Evolutionary conservation across 2,797 vertebrate genomes (phyloP), one percentile per base, ranked within the genome.

Genomic region (Sebastes wilsoni): DNA sequence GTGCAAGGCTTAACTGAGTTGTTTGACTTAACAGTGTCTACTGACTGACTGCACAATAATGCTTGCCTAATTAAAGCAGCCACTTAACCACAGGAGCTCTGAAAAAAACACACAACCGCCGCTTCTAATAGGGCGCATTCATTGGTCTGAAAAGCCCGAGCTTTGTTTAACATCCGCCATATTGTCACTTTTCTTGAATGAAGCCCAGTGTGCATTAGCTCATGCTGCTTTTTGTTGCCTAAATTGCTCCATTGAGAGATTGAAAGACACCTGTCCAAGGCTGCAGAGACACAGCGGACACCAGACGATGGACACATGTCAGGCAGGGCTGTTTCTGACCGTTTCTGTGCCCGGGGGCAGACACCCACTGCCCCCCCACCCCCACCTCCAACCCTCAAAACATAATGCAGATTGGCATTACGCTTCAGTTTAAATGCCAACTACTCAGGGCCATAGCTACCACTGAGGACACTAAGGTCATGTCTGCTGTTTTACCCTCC

Each of bases 11-110:
- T 75, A 89, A 88, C 84, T 58, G 82, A 88, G 84, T 77, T 81
- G 79, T 90, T 86, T 78, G 72, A 88, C 81, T 86, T 79, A 81
- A 80, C 60, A 80, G 79, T 84, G 82, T 85, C 83, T 77, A 72
- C 72, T 80, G 85, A 90, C 87, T 83, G 86, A 81, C 80, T 88
- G 76, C 81, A 78, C 85, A 77, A 84, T 81, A 84, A 93, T 86
- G 75, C 92, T 87, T 85, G 86, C 79, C 79, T 87, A 87, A 83
- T 91, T 88, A 83, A 88, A 84, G 71, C 83, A 74, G 76, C 85
- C 85, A 80, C 81, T 92, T 90, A 88, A 84, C 86, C 87, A 85
- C 79, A 70, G 87, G 88, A 86, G 80, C 80, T 8, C 22, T 38
- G 36, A 55, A 75, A 76, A 59, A 55, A 77, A 67, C 34, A 70